Conservation (phyloP, 2,113 vertebrate species). For the Varanus komodoensis region DNA sequence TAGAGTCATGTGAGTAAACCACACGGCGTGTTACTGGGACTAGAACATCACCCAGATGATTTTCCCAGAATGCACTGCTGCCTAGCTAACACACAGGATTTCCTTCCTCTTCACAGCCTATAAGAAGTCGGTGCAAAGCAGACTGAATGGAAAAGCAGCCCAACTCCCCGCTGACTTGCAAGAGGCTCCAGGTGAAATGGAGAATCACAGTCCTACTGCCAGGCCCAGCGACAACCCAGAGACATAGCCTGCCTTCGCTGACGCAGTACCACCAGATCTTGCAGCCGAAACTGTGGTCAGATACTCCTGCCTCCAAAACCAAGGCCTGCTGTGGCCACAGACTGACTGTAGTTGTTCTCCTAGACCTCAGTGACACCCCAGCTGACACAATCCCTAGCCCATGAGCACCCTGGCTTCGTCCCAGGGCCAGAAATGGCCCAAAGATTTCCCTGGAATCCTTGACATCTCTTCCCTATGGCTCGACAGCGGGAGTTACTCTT, state of each 20-base stretch:
- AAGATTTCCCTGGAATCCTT: neutral
- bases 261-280: rapidly evolving
- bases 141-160: constrained; percentile 56
- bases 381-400: neutral
- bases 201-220: constrained; percentile 36
- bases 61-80: neutral
- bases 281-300: neutral
- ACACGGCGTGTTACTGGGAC: no score
- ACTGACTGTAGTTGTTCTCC: neutral
- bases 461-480: neutral
- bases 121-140: constrained; percentile 69
- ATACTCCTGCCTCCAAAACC: neutral
- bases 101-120: constrained; percentile 62
- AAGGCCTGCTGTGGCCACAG: neutral
- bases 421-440: neutral
- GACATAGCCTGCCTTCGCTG: constrained; percentile 36
- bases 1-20: neutral
- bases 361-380: neutral
- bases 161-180: neutral
- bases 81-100: constrained; percentile 27
- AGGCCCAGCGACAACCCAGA: neutral
- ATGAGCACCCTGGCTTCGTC: neutral
- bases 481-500: neutral
- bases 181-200: neutral
- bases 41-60: no score